Base-by-base conservation (phyloP, 2,797 vertebrate species). In the Pitangus sulphuratus region DNA sequence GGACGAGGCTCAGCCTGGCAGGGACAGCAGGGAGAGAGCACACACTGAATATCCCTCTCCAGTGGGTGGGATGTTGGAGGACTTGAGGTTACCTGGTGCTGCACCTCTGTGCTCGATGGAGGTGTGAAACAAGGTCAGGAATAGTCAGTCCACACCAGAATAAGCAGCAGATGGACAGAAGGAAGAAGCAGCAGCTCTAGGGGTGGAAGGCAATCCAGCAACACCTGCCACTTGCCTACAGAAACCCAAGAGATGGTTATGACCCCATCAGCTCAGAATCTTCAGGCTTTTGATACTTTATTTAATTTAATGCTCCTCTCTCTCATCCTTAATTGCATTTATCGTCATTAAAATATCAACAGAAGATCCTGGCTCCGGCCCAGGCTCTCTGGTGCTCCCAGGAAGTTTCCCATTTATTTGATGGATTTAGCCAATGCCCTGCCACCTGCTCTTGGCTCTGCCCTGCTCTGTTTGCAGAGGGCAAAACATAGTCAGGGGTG, bases 371-470 rank as follows among this genome's bases (percentile, higher is more conserved):
- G 94, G 95, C 94, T 93, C 26, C 12, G 11, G 60, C 60, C 94
- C 95, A 96, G 92, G 81, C 82, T 82, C 50, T 8, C 92, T 90
- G 60, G 80, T 78, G 61, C 74, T 96, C 66, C 1, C 60, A 95
- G 89, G 79, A 94, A 86, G 68, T 91, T 68, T 95, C 91, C 86
- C 92, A 79, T 94, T 93, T 76, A 80, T 47, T 51, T 95, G 92
- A 95, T 70, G 78, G 88, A 95, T 94, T 83, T 35, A 64, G 71
- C 71, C 17, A 0, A 25, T 79, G 90, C 58, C 28, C 61, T 92
- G 84, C 92, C 93, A 94, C 95, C 94, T 95, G 93, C 90, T 94
- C 88, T 62, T 83, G 90, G 88, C 86, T 96, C 84, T 92, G 79
- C 62, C 44, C 77, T 53, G 51, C 77, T 87, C 84, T 47, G 37